Evolutionary conservation across 1,140 invertebrate genomes (phyloP).

Genomic region (Zophobas atratus): DNA sequence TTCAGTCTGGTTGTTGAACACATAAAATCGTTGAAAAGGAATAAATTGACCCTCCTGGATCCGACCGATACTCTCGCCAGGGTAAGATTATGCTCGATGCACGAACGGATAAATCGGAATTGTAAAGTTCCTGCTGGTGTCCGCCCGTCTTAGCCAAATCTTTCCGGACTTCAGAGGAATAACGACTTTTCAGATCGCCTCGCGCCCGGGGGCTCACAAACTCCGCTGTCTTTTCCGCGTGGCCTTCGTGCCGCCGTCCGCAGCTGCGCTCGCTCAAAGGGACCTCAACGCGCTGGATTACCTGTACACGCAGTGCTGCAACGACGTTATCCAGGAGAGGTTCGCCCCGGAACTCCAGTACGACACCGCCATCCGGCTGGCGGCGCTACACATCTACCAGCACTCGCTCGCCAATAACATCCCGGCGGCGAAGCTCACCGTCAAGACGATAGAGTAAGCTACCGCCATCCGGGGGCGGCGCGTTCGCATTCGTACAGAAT

Average conservation of each 20-base stretch:
- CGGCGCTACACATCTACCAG: conserved; percentile 92
- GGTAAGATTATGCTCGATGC: conserved; percentile 71
- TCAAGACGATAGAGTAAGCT: conserved; percentile 91
- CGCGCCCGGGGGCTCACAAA: conserved; percentile 89
- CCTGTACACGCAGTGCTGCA: conserved; percentile 92
- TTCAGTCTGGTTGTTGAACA: conserved; percentile 93
- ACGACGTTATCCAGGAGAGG: conserved; percentile 92
- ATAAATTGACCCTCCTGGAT: conserved; percentile 88
- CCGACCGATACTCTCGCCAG: conserved; percentile 87
- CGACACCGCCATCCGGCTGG: conserved; percentile 86
- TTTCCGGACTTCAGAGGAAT: background rate
- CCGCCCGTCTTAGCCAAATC: background rate
- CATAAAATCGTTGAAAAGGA: conserved; percentile 87
- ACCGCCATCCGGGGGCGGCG: background rate
- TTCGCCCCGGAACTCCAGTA: conserved; percentile 92
- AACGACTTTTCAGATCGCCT: conserved; percentile 80
- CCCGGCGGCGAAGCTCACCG: conserved; percentile 81
- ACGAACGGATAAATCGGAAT: conserved; percentile 16
- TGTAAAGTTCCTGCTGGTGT: background rate
- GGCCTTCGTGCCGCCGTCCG: conserved; percentile 89
- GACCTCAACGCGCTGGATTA: conserved; percentile 92
- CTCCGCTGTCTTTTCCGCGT: conserved; percentile 90
- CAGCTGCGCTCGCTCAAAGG: conserved; percentile 84
- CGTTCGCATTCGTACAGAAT: conserved; percentile 6
- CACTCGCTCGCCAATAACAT: conserved; percentile 87